These are phyloP conservation scores for Pempheris klunzingeri DNA, from an alignment of 2,797 vertebrate species.

Conservation along the genomic window DNA sequence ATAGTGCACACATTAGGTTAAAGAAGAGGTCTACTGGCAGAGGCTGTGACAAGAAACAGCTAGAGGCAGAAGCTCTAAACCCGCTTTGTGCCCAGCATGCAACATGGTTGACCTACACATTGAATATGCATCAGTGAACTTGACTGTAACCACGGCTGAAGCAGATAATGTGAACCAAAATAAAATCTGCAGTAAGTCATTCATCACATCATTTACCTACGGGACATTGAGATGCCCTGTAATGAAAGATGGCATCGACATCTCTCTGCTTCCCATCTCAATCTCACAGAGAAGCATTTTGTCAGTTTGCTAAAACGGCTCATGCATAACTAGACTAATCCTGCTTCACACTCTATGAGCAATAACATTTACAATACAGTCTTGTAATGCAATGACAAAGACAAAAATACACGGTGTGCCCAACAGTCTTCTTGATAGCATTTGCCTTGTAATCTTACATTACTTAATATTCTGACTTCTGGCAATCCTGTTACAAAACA, in stretches of 20 bases:
- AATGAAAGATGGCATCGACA: conserved; percentile 31
- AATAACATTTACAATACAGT: conserved; percentile 7
- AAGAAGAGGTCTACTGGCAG: conserved; percentile 16
- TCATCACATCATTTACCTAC: conserved; percentile 17
- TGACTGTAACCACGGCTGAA: conserved; percentile 45
- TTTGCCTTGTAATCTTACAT: conserved; percentile 19
- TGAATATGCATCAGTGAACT: conserved; percentile 74
- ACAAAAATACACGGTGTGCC: conserved; percentile 14
- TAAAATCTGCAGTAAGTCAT: conserved; percentile 29
- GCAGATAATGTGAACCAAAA: conserved; percentile 51
- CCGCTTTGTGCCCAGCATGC: conserved; percentile 51
- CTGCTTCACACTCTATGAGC: background rate
- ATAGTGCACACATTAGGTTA: conserved; percentile 7
- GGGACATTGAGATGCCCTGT: conserved; percentile 12
- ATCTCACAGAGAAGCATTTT: conserved; percentile 16
- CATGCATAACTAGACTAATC: conserved; percentile 23
- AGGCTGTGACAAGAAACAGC: conserved; percentile 64
- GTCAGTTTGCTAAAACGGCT: conserved; percentile 18
- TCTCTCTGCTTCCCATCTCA: conserved; percentile 7
- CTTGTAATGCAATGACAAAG: conserved; percentile 1
- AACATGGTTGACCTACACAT: conserved; percentile 79
- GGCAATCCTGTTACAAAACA: conserved; percentile 43
- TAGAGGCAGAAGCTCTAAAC: conserved; percentile 58
- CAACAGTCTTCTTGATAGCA: background rate
- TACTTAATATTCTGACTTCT: conserved; percentile 34